phyloP scores from a whole-genome alignment of 2,113 vertebrate species.

The Pygathrix nemaeus region DNA sequence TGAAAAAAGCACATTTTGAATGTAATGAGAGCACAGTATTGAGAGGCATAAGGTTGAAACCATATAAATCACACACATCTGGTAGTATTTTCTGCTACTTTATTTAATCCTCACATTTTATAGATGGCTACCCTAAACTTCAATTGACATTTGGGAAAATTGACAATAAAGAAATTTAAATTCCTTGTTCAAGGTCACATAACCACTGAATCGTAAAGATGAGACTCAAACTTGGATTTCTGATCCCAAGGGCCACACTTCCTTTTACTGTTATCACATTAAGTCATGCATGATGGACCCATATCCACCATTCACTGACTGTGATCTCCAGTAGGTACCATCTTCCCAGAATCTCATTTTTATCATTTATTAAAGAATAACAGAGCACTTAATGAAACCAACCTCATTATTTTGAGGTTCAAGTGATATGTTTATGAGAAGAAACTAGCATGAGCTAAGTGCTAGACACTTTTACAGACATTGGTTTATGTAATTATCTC shows the following conservation, averaged over 20 bases:
- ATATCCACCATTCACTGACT: not conserved
- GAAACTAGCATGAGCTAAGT: not conserved
- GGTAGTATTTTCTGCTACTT: not conserved
- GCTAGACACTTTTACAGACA: not conserved
- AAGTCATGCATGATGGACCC: accelerated
- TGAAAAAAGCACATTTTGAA: not conserved
- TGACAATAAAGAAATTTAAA: not conserved
- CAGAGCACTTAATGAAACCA: not conserved
- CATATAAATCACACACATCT: not conserved
- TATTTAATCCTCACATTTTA: not conserved
- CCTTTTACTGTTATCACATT: not conserved
- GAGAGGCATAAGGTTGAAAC: not conserved
- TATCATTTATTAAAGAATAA: not conserved
- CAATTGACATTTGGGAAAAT: not conserved
- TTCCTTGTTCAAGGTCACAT: not conserved
- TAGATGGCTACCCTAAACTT: not conserved
- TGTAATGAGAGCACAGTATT: not conserved
- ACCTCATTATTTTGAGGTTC: not conserved
- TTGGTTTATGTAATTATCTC: not conserved
- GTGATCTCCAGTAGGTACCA: not conserved
- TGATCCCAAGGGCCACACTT: not conserved
- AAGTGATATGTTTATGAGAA: not conserved
- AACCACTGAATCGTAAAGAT: not conserved
- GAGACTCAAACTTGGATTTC: not conserved
- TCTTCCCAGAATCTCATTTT: not conserved